phyloP scores from a whole-genome alignment of 2,113 vertebrate genomes.

The Mormoops blainvillei region DNA sequence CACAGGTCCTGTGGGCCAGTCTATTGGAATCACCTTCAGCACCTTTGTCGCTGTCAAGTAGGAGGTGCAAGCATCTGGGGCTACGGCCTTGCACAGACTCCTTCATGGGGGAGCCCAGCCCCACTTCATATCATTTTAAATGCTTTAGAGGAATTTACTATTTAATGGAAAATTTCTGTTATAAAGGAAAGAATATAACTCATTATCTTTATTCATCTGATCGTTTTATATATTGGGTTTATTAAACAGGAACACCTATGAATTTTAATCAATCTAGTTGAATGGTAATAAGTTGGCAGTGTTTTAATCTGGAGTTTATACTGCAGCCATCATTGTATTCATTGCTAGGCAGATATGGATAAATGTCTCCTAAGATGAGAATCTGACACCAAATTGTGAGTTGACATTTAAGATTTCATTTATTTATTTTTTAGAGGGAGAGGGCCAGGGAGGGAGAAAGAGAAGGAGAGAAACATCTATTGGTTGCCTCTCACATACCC shows the following conservation, averaged over 20 bases:
- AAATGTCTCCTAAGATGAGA: slow-evolving; percentile 28
- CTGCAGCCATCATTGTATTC: background rate
- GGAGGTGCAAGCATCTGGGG: too few relatives aligned
- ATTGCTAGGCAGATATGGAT: background rate
- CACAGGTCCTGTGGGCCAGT: too few relatives aligned
- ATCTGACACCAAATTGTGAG: background rate
- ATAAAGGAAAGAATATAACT: background rate
- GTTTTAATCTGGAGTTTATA: slow-evolving; percentile 26
- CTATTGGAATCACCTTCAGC: too few relatives aligned
- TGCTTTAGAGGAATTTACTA: background rate
- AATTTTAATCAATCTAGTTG: background rate
- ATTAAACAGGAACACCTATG: background rate
- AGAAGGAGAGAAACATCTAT: too few relatives aligned
- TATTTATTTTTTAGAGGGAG: too few relatives aligned
- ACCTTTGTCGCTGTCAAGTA: too few relatives aligned
- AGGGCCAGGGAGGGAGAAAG: too few relatives aligned
- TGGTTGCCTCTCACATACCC: too few relatives aligned
- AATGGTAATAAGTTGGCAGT: background rate
- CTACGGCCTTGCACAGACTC: too few relatives aligned
- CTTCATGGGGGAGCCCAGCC: too few relatives aligned
- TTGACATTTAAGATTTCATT: slow-evolving; percentile 23
- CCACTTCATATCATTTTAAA: background rate
- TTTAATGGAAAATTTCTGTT: slow-evolving; percentile 7
- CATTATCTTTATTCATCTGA: background rate
- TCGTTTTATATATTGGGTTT: background rate